These are phyloP conservation scores for Junonia oenone DNA, from an alignment of 2,888 invertebrate genomes.

Conservation along the genomic window DNA sequence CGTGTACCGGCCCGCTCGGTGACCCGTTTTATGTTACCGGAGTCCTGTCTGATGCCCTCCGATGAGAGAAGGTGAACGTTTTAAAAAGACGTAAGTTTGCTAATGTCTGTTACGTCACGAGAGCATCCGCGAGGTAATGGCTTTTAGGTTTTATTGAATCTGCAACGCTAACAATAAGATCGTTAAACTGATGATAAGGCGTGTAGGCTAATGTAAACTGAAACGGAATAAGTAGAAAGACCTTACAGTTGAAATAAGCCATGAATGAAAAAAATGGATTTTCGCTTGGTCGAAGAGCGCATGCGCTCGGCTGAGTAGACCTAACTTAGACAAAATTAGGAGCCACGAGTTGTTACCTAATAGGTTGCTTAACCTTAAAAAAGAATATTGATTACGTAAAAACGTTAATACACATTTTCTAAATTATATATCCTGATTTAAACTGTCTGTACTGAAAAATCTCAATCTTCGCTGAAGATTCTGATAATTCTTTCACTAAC, in stretches of 20 bases:
- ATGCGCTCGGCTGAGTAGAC: constrained; percentile 14
- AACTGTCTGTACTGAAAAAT: too few relatives aligned
- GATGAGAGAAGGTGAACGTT: constrained; percentile 10
- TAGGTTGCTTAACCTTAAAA: not conserved
- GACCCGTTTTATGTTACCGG: constrained; percentile 18
- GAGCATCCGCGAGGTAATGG: constrained; percentile 9
- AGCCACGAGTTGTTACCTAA: not conserved
- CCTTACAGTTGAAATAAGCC: not conserved
- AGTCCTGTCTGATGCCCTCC: not conserved
- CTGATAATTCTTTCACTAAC: too few relatives aligned
- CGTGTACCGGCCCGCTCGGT: constrained; percentile 9
- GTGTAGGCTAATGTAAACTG: not conserved
- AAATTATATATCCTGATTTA: too few relatives aligned
- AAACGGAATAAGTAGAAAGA: not conserved
- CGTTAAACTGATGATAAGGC: not conserved
- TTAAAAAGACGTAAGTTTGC: constrained; percentile 1
- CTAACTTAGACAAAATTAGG: not conserved
- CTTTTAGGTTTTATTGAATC: not conserved
- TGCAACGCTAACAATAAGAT: not conserved
- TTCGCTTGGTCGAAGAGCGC: constrained; percentile 10
- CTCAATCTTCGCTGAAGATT: too few relatives aligned
- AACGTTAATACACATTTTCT: too few relatives aligned
- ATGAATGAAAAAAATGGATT: constrained; percentile 22
- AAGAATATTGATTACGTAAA: not conserved
- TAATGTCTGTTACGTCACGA: constrained; percentile 29